Percentiles rank a stretch among this genome's conserved stretches.
Conservation (phyloP, 2,797 vertebrate genomes). For the Apodemus agrarius region DNA sequence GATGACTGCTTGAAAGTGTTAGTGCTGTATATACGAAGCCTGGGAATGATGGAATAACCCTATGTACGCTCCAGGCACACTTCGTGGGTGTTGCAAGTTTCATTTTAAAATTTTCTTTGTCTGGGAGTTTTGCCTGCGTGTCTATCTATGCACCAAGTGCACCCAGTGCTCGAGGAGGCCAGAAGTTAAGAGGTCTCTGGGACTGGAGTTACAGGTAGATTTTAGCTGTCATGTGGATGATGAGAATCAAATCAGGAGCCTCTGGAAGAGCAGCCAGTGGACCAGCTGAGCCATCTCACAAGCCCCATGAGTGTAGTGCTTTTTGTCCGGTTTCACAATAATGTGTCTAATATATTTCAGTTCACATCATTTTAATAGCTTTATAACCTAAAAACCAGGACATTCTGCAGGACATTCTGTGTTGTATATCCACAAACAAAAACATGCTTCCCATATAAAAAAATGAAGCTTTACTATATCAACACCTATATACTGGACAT, state of each 20-base stretch:
- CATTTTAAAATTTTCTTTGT: neutral
- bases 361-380: neutral
- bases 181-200: neutral
- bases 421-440: neutral
- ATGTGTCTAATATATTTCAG: neutral
- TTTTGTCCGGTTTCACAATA: neutral
- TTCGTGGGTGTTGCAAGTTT: neutral
- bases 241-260: neutral
- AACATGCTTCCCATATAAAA: neutral
- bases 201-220: neutral
- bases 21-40: neutral
- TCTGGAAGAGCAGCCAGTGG: neutral
- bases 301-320: neutral
- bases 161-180: neutral
- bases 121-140: neutral
- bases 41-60: neutral
- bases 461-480: neutral
- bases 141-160: neutral
- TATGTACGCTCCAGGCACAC: neutral
- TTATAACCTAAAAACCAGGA: neutral
- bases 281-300: neutral
- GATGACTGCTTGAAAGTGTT: neutral
- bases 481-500: accelerated
- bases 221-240: neutral
- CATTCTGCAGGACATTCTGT: too few relatives aligned